Conservation (phyloP, 2,888 invertebrate species). For the Oligia fasciuncula region DNA sequence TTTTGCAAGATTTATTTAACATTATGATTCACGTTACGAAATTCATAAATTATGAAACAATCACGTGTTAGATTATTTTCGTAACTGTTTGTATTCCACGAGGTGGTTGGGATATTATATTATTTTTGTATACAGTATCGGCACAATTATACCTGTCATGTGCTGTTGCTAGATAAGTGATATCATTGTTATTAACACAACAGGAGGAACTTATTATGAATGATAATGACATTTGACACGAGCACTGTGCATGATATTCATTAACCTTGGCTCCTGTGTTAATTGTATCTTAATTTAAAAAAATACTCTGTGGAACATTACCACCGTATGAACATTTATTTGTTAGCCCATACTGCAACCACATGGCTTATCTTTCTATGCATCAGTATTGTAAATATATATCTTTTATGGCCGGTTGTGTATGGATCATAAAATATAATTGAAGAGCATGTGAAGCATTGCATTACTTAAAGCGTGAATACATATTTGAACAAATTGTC, state of each 20-base stretch:
- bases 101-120: slow-evolving; percentile 28
- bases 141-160: slow-evolving; percentile 29
- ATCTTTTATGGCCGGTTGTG: slow-evolving; percentile 30
- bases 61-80: slow-evolving; percentile 64
- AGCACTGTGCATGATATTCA: slow-evolving; percentile 61
- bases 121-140: slow-evolving; percentile 16
- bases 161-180: slow-evolving; percentile 44
- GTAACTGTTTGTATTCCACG: slow-evolving; percentile 50
- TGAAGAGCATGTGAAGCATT: too few species aligned
- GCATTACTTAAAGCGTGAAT: neutral
- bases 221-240: slow-evolving; percentile 64
- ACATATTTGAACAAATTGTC: neutral
- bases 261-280: slow-evolving; percentile 62
- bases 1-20: slow-evolving; percentile 71
- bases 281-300: slow-evolving; percentile 52
- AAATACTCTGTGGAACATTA: slow-evolving; percentile 25
- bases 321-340: slow-evolving; percentile 25
- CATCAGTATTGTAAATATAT: slow-evolving; percentile 37
- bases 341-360: slow-evolving; percentile 35
- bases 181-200: slow-evolving; percentile 63
- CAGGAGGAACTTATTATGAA: slow-evolving; percentile 60
- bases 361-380: slow-evolving; percentile 36
- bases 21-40: slow-evolving; percentile 66
- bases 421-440: slow-evolving; percentile 45
- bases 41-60: slow-evolving; percentile 71